Evolutionary conservation across 2,888 invertebrate species (phyloP), one percentile per base, ranked within the genome.

Genomic region (Phaonia tiefii): DNA sequence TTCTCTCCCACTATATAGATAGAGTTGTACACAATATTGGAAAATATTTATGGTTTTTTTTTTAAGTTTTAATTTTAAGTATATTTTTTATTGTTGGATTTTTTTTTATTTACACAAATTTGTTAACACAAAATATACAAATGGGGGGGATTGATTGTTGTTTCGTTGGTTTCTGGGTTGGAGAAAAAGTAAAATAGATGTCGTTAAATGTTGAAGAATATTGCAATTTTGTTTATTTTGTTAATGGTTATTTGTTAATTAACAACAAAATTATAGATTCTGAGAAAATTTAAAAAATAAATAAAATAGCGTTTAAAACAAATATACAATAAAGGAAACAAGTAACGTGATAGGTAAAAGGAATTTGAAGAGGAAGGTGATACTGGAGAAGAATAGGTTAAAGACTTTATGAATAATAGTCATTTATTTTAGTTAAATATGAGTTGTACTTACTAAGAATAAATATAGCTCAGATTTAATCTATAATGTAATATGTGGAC

Each of bases 1-100:
- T 75, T 81, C 81, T 81, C 81, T 81, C 81, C 78, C 81, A 72
- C 81, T 81, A 78, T 76, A 67, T 54, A 67, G n/a, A n/a, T n/a
- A n/a, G n/a, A n/a, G n/a, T 60, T 58, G 4, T 13, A 63, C 22
- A 63, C 39, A 39, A 37, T 39, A 63, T 63, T 63, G 65, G 71
- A 58, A 56, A 71, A 31, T 75, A 49, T 75, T 71, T 74, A 20
- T 42, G 25, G 54, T 22, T 13, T 63, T n/a, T 58, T 60, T 56
- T 15, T 46, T 17, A 46, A 46, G 46, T 46, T 46, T 54, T 25
- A 5, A 20, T 46, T 5, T 46, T 46, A 2, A 44, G 71, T n/a
- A n/a, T 51, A 51, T 54, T 37, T 70, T 71, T 26, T 71, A 22
- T 11, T 66, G 70, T 79, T 46, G 25, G 15, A 31, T 60, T 65